Evolutionary conservation across 2,113 vertebrate species (phyloP), one percentile per base, ranked within the genome.

Genomic region (Cynoglossus semilaevis): DNA sequence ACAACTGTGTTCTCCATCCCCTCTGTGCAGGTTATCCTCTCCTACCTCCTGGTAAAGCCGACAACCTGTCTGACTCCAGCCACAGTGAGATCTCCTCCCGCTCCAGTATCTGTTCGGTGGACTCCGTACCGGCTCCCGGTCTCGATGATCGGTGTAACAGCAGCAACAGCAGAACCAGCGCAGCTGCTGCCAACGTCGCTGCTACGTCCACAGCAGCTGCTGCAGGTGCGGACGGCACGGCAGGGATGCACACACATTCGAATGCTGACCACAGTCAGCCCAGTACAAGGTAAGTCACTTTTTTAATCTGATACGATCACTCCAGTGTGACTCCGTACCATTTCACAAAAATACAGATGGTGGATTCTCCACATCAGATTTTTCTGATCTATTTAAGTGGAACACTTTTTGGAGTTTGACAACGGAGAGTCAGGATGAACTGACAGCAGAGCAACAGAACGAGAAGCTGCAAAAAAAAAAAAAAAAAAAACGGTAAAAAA

Each of bases 1-100:
- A 10, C 9, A 54, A 19, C 14, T n/a, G 14, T 54, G 1, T 10
- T 11, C 15, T 15, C 15, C 57, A 47, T 77, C 77, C 51, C 80
- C 16, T 64, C 15, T n/a, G 60, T 65, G 15, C 53, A 96, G 94
- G 93, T 74, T 94, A 93, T 0, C 78, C 91, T 15, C 88, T 94
- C 65, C 89, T 89, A 2, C 92, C 94, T 0, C 86, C 88, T 18
- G 83, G 91, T 13, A 96, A 92, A 76, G 91, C 91, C 0, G 94
- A 96, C 76, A 94, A 94, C 85, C 90, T 94, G 70, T 96, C 94
- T 0, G 95, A 98, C 89, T 97, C 94, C 15, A 97, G 95, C 48
- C 95, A 96, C 87, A 97, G 94, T 2, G 95, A 98, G 90, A 96
- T 98, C 52, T 98, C 96, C 0, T 97, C 96, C 4, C 92, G 95